Conservation (phyloP, 1,140 invertebrate species). For the Zaprionus gabonicus region DNA sequence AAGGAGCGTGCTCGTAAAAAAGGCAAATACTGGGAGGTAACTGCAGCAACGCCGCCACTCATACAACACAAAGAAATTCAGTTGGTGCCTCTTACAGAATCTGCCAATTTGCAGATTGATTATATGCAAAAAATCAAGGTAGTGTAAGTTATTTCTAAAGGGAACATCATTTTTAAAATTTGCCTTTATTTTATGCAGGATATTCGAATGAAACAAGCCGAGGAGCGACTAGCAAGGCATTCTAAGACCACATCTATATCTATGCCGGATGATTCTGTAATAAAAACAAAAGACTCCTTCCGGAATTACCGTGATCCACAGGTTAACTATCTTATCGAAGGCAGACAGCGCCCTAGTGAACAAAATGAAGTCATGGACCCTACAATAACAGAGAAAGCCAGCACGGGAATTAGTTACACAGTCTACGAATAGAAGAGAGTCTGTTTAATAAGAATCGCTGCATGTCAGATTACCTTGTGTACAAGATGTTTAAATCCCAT, state of each 20-base stretch:
- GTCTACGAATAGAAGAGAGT: constrained; percentile 51
- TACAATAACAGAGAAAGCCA: constrained; percentile 34
- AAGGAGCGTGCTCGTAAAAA: constrained; percentile 87
- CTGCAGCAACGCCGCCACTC: constrained; percentile 88
- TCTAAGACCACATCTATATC: constrained; percentile 12
- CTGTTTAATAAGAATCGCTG: not conserved
- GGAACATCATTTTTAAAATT: not conserved
- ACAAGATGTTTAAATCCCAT: not conserved
- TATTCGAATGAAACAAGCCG: constrained; percentile 72
- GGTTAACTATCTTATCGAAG: constrained; percentile 62
- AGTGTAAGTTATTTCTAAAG: not conserved
- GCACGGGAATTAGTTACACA: constrained; percentile 67
- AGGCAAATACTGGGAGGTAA: constrained; percentile 88
- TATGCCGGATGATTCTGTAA: constrained; percentile 53
- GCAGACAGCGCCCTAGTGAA: constrained; percentile 57
- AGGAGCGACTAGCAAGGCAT: constrained; percentile 64
- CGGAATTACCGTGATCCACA: constrained; percentile 62
- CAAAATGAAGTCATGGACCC: constrained; percentile 74
- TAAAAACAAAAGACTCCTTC: constrained; percentile 68
- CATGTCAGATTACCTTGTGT: not conserved
- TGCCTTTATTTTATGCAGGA: constrained; percentile 39
- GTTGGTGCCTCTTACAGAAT: constrained; percentile 74
- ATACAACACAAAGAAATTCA: constrained; percentile 77
- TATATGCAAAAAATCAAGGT: constrained; percentile 75
- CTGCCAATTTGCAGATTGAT: constrained; percentile 65